phyloP scores from a whole-genome alignment of 2,888 invertebrate species.

The Podabrus alpinus region DNA sequence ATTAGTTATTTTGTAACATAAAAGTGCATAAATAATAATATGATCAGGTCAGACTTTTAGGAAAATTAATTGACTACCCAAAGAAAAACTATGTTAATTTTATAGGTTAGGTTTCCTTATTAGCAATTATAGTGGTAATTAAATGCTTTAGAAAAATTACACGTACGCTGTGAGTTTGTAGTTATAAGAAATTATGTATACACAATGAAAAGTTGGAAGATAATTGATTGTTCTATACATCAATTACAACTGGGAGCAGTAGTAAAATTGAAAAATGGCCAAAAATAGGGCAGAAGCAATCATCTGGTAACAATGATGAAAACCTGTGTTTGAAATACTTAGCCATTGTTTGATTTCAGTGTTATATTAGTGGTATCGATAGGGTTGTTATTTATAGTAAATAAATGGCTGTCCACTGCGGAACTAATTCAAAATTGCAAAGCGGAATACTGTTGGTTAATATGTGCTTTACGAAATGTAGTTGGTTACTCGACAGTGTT shows the following conservation, averaged over 20 bases:
- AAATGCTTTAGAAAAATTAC: not conserved
- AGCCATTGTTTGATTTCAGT: conserved; percentile 10
- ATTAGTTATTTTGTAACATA: not conserved
- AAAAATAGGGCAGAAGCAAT: conserved; percentile 55
- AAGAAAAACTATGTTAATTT: not conserved
- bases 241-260: not conserved
- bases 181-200: not conserved
- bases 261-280: conserved; percentile 40
- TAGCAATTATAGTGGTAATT: not conserved
- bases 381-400: conserved; percentile 55
- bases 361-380: conserved; percentile 54
- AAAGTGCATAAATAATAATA: not conserved
- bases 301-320: conserved; percentile 35
- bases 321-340: not conserved
- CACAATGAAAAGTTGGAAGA: not conserved
- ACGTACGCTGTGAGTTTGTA: not conserved
- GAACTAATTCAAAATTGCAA: conserved; percentile 56
- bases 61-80: not conserved
- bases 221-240: not conserved
- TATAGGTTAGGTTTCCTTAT: not conserved
- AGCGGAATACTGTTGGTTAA: conserved; percentile 71
- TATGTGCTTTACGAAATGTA: conserved; percentile 78
- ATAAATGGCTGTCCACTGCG: conserved; percentile 43
- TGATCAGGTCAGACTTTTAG: not conserved
- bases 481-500: conserved; percentile 88